Evolutionary conservation across 2,113 vertebrate species (phyloP), one percentile per base, ranked within the genome.

Genomic region (Chaetops frenatus): DNA sequence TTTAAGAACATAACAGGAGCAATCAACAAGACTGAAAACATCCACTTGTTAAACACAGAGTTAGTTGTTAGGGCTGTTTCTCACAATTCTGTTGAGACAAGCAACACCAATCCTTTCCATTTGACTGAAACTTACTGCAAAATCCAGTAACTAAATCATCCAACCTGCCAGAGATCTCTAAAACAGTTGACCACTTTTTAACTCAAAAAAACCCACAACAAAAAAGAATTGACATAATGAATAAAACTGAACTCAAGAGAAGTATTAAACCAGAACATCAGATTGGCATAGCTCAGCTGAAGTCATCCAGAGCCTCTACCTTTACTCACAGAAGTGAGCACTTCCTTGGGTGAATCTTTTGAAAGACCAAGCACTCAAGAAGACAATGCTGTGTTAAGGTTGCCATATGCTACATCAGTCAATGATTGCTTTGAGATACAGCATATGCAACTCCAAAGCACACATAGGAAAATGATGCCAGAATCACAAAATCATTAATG

Each of bases 371-470:
- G 25, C 20, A 42, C 12, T 40, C n/a, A 71, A 70, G n/a, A 27
- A 66, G 70, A 78, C 19, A 76, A 69, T 81, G 78, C 3, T 12
- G 4, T 27, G 18, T 42, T 57, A 22, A 19, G 10, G 33, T 7
- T 62, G 65, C 17, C 14, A 16, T 6, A n/a, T 38, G 19, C 20
- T 21, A 40, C 1, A 6, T 3, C 47, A 6, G 17, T 13, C 33
- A 60, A 6, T 5, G 12, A 24, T 9, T 1, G 0, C 44, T 56
- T 83, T 24, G 47, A 64, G 58, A 33, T 12, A 36, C 2, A 60
- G 51, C 0, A 0, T 15, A 12, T 9, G 2, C 3, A 40, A 73
- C 28, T 28, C n/a, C 27, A 62, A 27, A 13, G 18, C 13, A 65
- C 18, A 42, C 14, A 50, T 0, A 44, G 25, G 33, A 66, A 88